These are phyloP conservation scores for Apaloderma vittatum DNA, from an alignment of 2,113 vertebrate genomes.

Conservation along the genomic window DNA sequence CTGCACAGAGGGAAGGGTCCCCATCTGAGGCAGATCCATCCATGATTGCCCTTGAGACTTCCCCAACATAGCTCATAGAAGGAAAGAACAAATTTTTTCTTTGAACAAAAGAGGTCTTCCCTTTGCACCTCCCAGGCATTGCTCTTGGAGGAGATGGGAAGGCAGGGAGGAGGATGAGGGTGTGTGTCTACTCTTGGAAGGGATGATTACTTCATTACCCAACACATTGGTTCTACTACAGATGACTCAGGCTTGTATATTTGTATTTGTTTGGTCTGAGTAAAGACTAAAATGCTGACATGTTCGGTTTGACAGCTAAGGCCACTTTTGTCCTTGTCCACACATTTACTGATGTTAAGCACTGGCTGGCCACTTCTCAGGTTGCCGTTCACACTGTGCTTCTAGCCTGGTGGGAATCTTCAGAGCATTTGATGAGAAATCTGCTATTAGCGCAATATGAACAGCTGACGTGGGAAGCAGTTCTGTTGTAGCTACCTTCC, in stretches of 20 bases:
- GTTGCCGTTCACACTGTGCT: neutral
- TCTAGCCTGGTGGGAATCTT: neutral
- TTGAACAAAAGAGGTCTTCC: neutral
- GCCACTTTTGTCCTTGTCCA: neutral
- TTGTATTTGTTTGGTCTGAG: neutral
- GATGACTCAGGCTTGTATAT: neutral
- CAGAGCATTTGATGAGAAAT: neutral
- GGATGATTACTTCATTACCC: neutral
- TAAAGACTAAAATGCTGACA: neutral
- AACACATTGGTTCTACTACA: neutral
- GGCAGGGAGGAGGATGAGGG: rapidly evolving
- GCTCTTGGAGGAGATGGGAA: neutral
- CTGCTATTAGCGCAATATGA: neutral
- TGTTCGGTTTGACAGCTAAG: rapidly evolving
- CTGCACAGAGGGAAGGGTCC: rapidly evolving
- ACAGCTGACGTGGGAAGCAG: neutral
- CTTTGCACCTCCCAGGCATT: neutral
- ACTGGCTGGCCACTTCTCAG: rapidly evolving
- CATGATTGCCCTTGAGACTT: neutral
- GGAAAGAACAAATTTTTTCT: neutral
- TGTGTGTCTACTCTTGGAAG: neutral
- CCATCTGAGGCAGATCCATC: neutral
- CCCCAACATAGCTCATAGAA: neutral
- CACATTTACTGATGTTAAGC: neutral
- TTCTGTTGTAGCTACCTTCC: neutral